Conservation (phyloP, 2,797 vertebrate species). For the Protonibea diacanthus region DNA sequence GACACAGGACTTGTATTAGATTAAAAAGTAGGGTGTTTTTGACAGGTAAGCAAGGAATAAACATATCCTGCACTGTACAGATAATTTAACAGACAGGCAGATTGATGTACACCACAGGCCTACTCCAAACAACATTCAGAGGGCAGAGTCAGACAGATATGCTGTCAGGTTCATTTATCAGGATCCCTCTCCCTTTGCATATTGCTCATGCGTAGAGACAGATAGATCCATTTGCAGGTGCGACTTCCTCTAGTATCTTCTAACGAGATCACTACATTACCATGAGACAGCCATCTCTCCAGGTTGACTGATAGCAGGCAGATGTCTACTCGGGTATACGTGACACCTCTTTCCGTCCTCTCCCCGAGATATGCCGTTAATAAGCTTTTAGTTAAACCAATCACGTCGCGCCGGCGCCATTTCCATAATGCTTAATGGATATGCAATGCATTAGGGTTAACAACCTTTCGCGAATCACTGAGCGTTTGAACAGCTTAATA, state of each 20-base stretch:
- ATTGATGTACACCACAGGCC: conserved; percentile 13
- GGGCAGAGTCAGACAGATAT: conserved; percentile 36
- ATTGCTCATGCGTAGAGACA: conserved; percentile 36
- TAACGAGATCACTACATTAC: conserved; percentile 72
- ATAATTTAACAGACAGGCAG: conserved; percentile 26
- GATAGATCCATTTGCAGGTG: conserved; percentile 64
- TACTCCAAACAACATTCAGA: conserved; percentile 47
- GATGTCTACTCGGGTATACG: conserved; percentile 62
- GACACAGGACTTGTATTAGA: conserved; percentile 58
- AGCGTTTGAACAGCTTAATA: conserved; percentile 73
- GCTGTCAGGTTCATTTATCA: conserved; percentile 56
- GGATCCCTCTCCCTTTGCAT: conserved; percentile 48
- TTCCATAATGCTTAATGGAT: conserved; percentile 81
- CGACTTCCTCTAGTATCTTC: conserved; percentile 54
- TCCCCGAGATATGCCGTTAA: conserved; percentile 72
- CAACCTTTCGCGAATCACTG: conserved; percentile 71
- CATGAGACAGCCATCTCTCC: conserved; percentile 62
- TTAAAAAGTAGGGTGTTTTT: conserved; percentile 10
- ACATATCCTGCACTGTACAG: not conserved
- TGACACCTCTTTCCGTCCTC: conserved; percentile 53
- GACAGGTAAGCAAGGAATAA: conserved; percentile 4
- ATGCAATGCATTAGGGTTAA: conserved; percentile 81
- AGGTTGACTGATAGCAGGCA: conserved; percentile 69
- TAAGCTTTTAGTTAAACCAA: conserved; percentile 83
- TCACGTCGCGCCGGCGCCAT: conserved; percentile 66